Percentiles rank a stretch among this genome's conserved stretches.
Conservation (phyloP, 2,888 invertebrate species). For the Coelinius sp. region DNA sequence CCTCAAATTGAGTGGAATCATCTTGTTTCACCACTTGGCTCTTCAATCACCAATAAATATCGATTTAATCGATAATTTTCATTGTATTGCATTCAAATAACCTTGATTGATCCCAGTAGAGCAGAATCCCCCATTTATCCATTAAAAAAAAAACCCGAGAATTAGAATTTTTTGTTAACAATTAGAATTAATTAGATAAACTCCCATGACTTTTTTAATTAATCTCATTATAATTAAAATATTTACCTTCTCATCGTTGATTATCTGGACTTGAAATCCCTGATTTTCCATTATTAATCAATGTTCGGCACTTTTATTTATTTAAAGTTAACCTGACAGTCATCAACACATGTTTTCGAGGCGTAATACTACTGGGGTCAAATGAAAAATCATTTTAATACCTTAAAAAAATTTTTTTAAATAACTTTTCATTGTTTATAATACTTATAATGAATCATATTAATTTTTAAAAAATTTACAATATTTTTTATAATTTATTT, state of each 20-base stretch:
- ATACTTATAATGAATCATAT: too few species aligned
- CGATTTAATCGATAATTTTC: too few species aligned
- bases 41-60: too few species aligned
- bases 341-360: neutral
- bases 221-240: neutral
- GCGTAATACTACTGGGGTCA: neutral
- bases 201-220: neutral
- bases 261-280: slow-evolving; percentile 56
- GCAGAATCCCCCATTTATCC: too few species aligned
- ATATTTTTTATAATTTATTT: neutral
- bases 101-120: too few species aligned
- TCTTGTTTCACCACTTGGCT: too few species aligned
- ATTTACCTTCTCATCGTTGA: slow-evolving; percentile 60
- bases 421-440: too few species aligned
- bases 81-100: too few species aligned
- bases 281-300: slow-evolving; percentile 51
- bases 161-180: too few species aligned
- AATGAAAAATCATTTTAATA: neutral
- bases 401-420: neutral
- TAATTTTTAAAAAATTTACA: neutral
- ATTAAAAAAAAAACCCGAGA: too few species aligned
- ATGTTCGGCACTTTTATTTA: slow-evolving; percentile 5
- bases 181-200: neutral
- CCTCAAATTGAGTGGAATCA: too few species aligned
- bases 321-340: neutral